phyloP scores from a whole-genome alignment of 2,113 vertebrate genomes.

The Caranx ignobilis region DNA sequence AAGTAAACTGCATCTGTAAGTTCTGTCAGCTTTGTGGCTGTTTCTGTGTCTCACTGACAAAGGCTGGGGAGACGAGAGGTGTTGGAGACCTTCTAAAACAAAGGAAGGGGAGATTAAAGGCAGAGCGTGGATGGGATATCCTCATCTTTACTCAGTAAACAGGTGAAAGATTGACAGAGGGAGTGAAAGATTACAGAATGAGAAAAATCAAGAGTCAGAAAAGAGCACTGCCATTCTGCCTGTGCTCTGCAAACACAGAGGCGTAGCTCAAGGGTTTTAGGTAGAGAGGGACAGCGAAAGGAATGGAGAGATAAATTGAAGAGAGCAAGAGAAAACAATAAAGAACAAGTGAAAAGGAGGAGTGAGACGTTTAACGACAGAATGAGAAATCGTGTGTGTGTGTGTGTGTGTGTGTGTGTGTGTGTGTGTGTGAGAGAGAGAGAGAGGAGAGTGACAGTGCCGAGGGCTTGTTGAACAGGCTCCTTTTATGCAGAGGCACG shows the following conservation, averaged over 20 bases:
- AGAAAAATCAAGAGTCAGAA: slow-evolving; percentile 32
- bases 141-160: slow-evolving; percentile 43
- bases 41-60: too few relatives aligned
- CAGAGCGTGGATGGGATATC: slow-evolving; percentile 7
- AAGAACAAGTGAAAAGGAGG: slow-evolving; percentile 35
- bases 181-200: slow-evolving; percentile 19
- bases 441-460: slow-evolving; percentile 39
- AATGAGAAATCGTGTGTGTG: slow-evolving; percentile 42
- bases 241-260: slow-evolving; percentile 43
- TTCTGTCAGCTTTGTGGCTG: too few relatives aligned
- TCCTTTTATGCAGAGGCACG: slow-evolving; percentile 67
- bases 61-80: neutral
- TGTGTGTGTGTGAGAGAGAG: neutral
- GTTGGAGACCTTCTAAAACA: neutral
- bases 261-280: slow-evolving; percentile 28
- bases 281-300: slow-evolving; percentile 1
- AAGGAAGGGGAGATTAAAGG: neutral
- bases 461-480: slow-evolving; percentile 55
- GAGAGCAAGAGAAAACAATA: slow-evolving; percentile 31
- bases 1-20: too few relatives aligned
- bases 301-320: neutral
- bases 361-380: slow-evolving; percentile 44
- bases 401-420: slow-evolving; percentile 32
- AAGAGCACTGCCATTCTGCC: neutral
- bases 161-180: slow-evolving; percentile 18